Conservation (phyloP, 2,888 invertebrate genomes). For the Agrotis clavis region DNA sequence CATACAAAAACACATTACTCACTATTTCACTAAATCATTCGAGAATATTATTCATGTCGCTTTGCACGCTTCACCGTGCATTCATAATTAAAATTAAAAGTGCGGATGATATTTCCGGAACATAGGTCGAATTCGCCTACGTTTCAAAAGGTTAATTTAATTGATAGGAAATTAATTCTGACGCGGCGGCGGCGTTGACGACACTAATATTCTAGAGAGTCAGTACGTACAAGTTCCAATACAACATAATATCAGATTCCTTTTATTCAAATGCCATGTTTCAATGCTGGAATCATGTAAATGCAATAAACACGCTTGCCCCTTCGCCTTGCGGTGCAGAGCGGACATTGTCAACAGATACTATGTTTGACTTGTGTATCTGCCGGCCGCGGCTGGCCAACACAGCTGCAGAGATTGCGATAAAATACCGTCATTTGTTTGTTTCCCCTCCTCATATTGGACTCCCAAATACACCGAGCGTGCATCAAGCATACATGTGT, state of each 20-base stretch:
- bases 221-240: constrained; percentile 9
- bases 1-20: constrained; percentile 28
- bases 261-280: constrained; percentile 7
- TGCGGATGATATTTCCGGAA: constrained; percentile 28
- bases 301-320: constrained; percentile 38
- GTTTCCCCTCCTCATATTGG: constrained; percentile 67
- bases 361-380: constrained; percentile 64
- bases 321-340: constrained; percentile 46
- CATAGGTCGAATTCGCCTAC: constrained; percentile 42
- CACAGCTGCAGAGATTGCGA: constrained; percentile 69
- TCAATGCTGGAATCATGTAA: constrained; percentile 32
- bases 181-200: constrained; percentile 16
- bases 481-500: constrained; percentile 50
- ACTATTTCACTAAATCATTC: constrained; percentile 26
- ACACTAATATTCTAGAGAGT: not conserved
- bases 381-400: constrained; percentile 49
- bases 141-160: constrained; percentile 45
- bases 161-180: constrained; percentile 32
- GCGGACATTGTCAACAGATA: constrained; percentile 71
- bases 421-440: constrained; percentile 68
- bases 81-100: constrained; percentile 22
- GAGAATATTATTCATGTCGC: constrained; percentile 21
- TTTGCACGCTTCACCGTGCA: constrained; percentile 20
- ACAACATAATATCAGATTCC: constrained; percentile 24
- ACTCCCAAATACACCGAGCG: constrained; percentile 50